Percentiles rank a stretch among this genome's conserved stretches.
Conservation (phyloP, 2,113 vertebrate genomes). For the Scomber colias region DNA sequence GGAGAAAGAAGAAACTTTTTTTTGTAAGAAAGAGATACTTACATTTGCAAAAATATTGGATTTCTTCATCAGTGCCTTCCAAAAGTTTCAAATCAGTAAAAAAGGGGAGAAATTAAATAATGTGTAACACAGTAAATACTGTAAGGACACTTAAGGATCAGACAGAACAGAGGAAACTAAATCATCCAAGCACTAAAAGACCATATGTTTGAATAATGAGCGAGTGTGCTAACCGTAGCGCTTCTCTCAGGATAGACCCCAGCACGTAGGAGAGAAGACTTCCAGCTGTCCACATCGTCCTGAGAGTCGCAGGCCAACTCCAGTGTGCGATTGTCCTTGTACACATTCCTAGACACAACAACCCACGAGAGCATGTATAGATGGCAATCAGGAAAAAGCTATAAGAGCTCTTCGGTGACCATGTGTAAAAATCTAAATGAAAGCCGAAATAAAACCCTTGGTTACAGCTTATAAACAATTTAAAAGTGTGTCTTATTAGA, state of each 20-base stretch:
- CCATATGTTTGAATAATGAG: neutral
- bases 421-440: neutral
- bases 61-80: too few relatives aligned
- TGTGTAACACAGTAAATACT: too few relatives aligned
- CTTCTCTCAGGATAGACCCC: slow-evolving; percentile 96
- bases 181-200: neutral
- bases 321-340: slow-evolving; percentile 97
- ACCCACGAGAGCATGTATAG: slow-evolving; percentile 9
- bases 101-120: too few relatives aligned
- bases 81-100: too few relatives aligned
- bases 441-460: too few relatives aligned
- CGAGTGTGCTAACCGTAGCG: slow-evolving; percentile 83
- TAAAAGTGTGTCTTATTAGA: too few relatives aligned
- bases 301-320: slow-evolving; percentile 97
- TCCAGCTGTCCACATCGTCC: slow-evolving; percentile 99
- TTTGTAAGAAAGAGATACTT: too few relatives aligned
- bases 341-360: slow-evolving; percentile 90
- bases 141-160: neutral
- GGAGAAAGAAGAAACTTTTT: neutral
- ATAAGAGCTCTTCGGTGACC: neutral
- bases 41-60: neutral
- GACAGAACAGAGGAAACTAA: neutral
- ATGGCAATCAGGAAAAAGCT: neutral
- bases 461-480: too few relatives aligned
- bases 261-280: slow-evolving; percentile 94